These are phyloP conservation scores for Andrena minutula DNA, from an alignment of 2,888 invertebrate genomes.

Conservation along the genomic window DNA sequence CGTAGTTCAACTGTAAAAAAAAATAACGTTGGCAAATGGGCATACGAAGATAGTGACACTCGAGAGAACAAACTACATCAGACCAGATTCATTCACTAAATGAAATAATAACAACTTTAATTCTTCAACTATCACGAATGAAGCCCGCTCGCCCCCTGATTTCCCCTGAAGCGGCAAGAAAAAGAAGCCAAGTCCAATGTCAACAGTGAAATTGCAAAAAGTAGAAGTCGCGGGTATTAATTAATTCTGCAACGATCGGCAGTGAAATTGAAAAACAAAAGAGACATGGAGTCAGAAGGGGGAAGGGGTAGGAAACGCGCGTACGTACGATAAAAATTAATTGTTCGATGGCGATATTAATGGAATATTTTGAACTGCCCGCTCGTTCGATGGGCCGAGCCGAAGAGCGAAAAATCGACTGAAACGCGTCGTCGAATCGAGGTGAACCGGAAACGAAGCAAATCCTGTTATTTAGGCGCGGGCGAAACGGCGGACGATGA, in stretches of 20 bases:
- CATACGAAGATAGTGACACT: too few relatives aligned
- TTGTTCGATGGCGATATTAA: slow-evolving; percentile 8
- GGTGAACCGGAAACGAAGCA: slow-evolving; percentile 28
- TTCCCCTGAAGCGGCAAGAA: neutral
- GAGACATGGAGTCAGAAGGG: neutral
- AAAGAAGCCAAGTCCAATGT: neutral
- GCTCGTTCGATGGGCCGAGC: neutral
- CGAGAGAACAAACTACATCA: neutral
- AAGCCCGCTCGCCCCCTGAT: neutral
- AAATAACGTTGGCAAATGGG: too few relatives aligned
- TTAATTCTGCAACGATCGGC: neutral
- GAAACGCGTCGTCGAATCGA: slow-evolving; percentile 19
- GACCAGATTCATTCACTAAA: neutral
- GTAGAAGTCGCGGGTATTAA: neutral
- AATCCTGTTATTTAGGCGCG: slow-evolving; percentile 21
- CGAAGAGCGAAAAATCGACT: slow-evolving; percentile 16
- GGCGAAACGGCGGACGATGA: slow-evolving; percentile 13
- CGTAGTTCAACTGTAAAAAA: too few relatives aligned
- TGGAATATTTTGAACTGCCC: slow-evolving; percentile 8
- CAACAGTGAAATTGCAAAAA: neutral
- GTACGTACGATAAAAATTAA: slow-evolving; percentile 3
- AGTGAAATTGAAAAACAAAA: neutral
- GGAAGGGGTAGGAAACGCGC: neutral
- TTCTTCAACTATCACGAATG: neutral
- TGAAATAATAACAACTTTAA: neutral